These are phyloP conservation scores for Agrochola lota DNA, from an alignment of 2,888 invertebrate species.

Conservation along the genomic window DNA sequence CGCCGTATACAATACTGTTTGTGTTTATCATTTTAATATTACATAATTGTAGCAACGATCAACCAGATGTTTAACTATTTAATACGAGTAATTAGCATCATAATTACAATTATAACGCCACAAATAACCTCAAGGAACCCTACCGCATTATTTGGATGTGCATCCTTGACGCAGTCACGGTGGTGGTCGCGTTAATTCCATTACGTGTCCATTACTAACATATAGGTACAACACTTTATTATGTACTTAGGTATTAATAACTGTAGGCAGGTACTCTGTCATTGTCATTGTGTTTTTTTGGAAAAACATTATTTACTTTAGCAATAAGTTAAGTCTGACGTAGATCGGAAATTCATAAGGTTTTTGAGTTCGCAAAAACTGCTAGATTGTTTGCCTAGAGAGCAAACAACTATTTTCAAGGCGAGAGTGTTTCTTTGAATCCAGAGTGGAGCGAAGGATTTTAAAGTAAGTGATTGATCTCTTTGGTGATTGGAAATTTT, in stretches of 20 bases:
- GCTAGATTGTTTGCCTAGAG: no score
- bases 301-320: not conserved
- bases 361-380: not conserved
- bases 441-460: no score
- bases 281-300: conserved; percentile 21
- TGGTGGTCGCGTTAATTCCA: conserved; percentile 60
- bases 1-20: not conserved
- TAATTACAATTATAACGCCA: conserved; percentile 36
- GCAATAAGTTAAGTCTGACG: conserved; percentile 23
- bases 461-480: no score
- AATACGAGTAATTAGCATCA: conserved; percentile 44
- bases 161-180: conserved; percentile 70
- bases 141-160: conserved; percentile 60
- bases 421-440: no score
- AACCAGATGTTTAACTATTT: conserved; percentile 14
- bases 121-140: conserved; percentile 44
- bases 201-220: conserved; percentile 45
- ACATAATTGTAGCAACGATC: not conserved
- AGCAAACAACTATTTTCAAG: no score
- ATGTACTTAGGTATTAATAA: conserved; percentile 27
- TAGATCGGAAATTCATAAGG: not conserved
- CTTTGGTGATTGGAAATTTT: no score
- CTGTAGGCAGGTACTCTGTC: conserved; percentile 16
- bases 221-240: conserved; percentile 34
- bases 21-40: not conserved